Base-by-base conservation (phyloP, 92 coral and sea anemone species). In the Palythoa heliodiscus region DNA sequence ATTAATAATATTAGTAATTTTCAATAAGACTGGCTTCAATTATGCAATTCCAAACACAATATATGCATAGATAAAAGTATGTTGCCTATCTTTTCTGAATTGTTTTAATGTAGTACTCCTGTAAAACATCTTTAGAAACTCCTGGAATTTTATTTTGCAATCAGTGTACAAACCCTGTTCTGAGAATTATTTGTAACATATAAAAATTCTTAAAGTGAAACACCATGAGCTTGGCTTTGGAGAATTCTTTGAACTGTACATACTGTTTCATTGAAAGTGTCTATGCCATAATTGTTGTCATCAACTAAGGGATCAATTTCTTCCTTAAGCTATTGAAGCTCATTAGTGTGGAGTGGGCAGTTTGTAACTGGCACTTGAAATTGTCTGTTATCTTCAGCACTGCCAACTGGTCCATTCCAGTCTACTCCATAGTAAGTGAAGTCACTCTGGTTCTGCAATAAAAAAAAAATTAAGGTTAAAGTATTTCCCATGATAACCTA, bases 361-460 rank as follows among this genome's bases (percentile, higher is more conserved):
- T 61, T 57, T 82, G 90, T 87, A 43, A 43, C 82, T 82, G 90
- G 90, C 73, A 87, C 87, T 58, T 87, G 74, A 53, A 87, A 83
- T 86, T 75, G 85, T 73, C 75, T 73, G 72, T 66, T 81, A 71
- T 66, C 85, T 66, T 57, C 88, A 78, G 85, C 77, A 75, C 54
- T 86, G 63, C 89, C 89, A 39, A 89, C 89, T 76, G 91, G 91
- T 69, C 91, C 91, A 89, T 58, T 79, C 91, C 91, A 89, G 70
- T 89, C 91, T 43, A 89, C 82, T 52, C 91, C 91, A 89, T 89
- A 89, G 78, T 66, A 64, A 60, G 68, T 84, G 75, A 83, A 88
- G 77, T 88, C 88, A 73, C 71, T 86, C 73, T 84, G 91, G 68
- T 75, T 75, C 89, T 84, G 82, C 37, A 84, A 84, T 74, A n/a